Base-by-base conservation (phyloP, 2,888 invertebrate species). In the Drosophila vallismaia region DNA sequence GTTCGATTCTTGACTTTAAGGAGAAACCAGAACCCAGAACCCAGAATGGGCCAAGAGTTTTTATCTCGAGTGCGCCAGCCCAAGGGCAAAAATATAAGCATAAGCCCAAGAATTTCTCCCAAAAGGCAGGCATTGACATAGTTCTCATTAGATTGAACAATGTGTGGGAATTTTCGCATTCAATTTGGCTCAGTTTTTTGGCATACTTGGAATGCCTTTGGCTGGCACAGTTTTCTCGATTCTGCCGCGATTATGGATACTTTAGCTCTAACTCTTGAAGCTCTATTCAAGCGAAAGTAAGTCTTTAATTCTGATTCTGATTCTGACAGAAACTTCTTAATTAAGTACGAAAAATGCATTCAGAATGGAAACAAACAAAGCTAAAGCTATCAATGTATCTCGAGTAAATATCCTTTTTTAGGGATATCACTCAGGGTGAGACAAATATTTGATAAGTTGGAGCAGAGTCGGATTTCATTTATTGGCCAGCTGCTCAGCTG, bases 161-260 rank as follows among this genome's bases (percentile, higher is more conserved):
- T 75, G 78, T 83, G 67, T 79, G 77, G 62, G 69, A 85, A 85
- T 71, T 71, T 64, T 67, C 73, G 62, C 57, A 70, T 70, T 64
- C 63, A 64, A 75, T 71, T 82, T 10, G 57, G 9, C 24, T 44
- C 12, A 9, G 49, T 26, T 10, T 28, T 12, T 49, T 51, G 67
- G 57, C 67, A 67, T 67, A 52, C 38, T 67, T 69, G 60, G 48
- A 62, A 60, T 62, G 29, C 29, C 40, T 42, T 48, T 48, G 38
- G 38, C 58, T 48, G 63, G 52, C 66, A 66, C 45, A 66, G 63
- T 28, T 36, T 66, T 51, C 29, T 66, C 31, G 14, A 14, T 51
- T 63, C 52, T n/a, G 24, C 36, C 51, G 45, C 36, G 51, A 66
- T 52, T 66, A 63, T 31, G 63, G 19, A 19, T 19, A 2, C 19